Base-by-base conservation (phyloP, 2,888 invertebrate genomes). In the Tanypteryx hageni region DNA sequence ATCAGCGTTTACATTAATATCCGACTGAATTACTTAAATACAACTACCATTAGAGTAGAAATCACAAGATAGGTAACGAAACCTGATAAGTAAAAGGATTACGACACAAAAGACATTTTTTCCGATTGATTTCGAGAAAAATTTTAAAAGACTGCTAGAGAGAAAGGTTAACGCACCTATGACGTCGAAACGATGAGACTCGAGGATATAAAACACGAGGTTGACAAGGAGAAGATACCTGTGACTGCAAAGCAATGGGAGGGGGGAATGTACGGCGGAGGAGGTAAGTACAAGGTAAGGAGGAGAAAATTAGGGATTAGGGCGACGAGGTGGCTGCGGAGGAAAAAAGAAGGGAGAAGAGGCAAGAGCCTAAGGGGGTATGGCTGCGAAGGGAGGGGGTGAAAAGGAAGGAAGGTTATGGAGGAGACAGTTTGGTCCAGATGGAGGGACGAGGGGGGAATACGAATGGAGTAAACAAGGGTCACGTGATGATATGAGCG, bases 381-480 rank as follows among this genome's bases (percentile, higher is more conserved):
- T 27, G 22, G n/a, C 31, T 64, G 89, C 44, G 44, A 44, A 11
- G 61, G 59, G 14, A n/a, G 5, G n/a, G 58, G 84, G 9, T 7
- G 83, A 4, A 58, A 22, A 18, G 84, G 27, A 27, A 16, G 9
- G 27, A 10, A 22, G 76, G 44, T 44, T 44, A 44, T 76, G 76
- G 9, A 10, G 83, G 83, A 89, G 61, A 44, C 89, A 89, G 31
- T 44, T 18, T n/a, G 64, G 61, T 89, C 9, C 4, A 18, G 18
- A 61, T 10, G 64, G 31, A 64, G 27, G 61, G 44, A 11, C 64
- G 89, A 64, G 64, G 11, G 16, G 56, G 44, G 64, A 64, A 44
- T 89, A 31, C 44, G 89, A 44, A 89, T 44, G 61, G 64, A 64
- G 61, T 64, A 89, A 27, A 56, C 44, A 68, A 44, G 89, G 89